Conservation (phyloP, 2,797 vertebrate genomes). For the Acipenser oxyrinchus region DNA sequence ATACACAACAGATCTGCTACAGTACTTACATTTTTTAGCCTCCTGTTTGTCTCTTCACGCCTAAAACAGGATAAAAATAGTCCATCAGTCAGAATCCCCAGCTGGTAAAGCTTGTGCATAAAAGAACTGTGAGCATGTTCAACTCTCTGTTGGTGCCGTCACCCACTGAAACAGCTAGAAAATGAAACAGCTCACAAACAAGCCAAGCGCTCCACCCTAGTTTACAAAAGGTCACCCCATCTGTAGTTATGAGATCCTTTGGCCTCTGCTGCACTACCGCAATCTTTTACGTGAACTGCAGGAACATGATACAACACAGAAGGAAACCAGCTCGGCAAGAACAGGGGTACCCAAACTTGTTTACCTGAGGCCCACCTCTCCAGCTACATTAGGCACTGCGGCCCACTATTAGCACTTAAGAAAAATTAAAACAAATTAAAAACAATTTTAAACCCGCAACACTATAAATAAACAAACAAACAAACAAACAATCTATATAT, state of each 20-base stretch:
- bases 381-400: too few relatives aligned
- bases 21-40: constrained; percentile 90
- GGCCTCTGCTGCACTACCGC: constrained; percentile 7
- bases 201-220: constrained; percentile 38
- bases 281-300: constrained; percentile 1
- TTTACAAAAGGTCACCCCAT: constrained; percentile 39
- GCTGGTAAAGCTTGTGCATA: constrained; percentile 45
- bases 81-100: constrained; percentile 23
- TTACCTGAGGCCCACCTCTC: too few relatives aligned
- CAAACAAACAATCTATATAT: too few relatives aligned
- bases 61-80: constrained; percentile 53
- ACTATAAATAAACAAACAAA: too few relatives aligned
- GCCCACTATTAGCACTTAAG: too few relatives aligned
- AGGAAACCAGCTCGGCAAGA: too few relatives aligned
- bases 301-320: too few relatives aligned
- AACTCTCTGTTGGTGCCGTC: constrained; percentile 30
- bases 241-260: constrained; percentile 27
- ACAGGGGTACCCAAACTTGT: too few relatives aligned
- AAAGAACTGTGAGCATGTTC: constrained; percentile 48
- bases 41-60: constrained; percentile 82
- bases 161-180: constrained; percentile 60
- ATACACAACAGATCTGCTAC: not conserved
- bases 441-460: too few relatives aligned
- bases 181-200: constrained; percentile 50
- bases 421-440: too few relatives aligned